phyloP scores from a whole-genome alignment of 2,797 vertebrate species.

The Miichthys miiuy region DNA sequence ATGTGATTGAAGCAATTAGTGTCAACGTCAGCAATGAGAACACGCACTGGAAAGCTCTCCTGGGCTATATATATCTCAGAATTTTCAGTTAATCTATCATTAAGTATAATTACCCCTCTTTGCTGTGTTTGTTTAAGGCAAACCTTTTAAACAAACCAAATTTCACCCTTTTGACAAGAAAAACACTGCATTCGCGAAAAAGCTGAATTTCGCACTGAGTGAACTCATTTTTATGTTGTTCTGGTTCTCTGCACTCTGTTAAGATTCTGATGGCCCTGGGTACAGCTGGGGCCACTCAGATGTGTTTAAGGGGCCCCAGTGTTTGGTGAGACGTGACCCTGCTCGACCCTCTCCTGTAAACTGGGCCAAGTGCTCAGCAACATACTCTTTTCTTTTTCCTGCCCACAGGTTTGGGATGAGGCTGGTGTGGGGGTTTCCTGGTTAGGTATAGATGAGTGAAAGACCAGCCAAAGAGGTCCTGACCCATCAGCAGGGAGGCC shows the following conservation, averaged over 20 bases:
- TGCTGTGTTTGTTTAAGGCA: constrained; percentile 48
- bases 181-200: constrained; percentile 50
- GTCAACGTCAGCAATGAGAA: constrained; percentile 64
- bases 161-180: constrained; percentile 54
- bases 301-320: constrained; percentile 80
- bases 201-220: constrained; percentile 20
- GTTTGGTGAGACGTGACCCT: constrained; percentile 83
- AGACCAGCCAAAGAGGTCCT: constrained; percentile 65
- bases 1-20: constrained; percentile 76
- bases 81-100: constrained; percentile 61
- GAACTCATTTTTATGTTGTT: constrained; percentile 58
- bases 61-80: constrained; percentile 21
- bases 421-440: constrained; percentile 52
- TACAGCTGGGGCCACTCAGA: constrained; percentile 79
- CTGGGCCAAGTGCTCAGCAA: constrained; percentile 76
- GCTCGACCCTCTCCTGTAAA: constrained; percentile 82
- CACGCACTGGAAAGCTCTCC: constrained; percentile 32
- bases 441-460: constrained; percentile 62
- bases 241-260: constrained; percentile 68
- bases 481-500: constrained; percentile 65
- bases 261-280: constrained; percentile 58
- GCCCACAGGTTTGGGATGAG: constrained; percentile 35
- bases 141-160: constrained; percentile 52
- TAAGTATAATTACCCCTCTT: constrained; percentile 51
- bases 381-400: constrained; percentile 55